Base-by-base conservation (phyloP, 2,888 invertebrate species). In the Dryadula phaetusa region DNA sequence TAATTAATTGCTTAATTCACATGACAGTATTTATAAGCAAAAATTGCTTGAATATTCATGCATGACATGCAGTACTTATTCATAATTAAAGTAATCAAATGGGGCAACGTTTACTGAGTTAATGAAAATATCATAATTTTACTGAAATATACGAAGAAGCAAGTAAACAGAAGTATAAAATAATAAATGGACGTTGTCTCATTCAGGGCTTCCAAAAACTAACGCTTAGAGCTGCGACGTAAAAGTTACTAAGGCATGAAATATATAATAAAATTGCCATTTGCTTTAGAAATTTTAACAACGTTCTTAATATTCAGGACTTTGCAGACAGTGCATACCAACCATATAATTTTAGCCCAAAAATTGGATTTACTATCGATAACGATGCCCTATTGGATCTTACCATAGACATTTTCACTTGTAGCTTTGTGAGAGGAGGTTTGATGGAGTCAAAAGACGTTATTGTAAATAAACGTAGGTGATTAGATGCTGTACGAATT, bases 381-480 rank as follows among this genome's bases (percentile, higher is more conserved):
- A 85, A 76, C 74, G 81, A 84, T 78, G 76, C 75, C 62, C 75
- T 83, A 64, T 75, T 78, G 77, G 81, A 82, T 74, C 69, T 73
- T 72, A 70, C 74, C 69, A 73, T 79, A 73, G 74, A 78, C 67
- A 70, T 75, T 75, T 80, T 85, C 77, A 77, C 62, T 79, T 90
- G 91, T 85, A 76, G 74, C 68, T 86, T 83, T 86, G 75, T 72
- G 74, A 82, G 77, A 77, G 77, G 77, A 77, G 80, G 79, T 76
- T 67, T 67, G 77, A 70, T 62, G 72, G 76, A 76, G 71, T 75
- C 74, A 63, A 82, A 78, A 82, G 73, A 77, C 70, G 76, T 87
- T 73, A 77, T 82, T 84, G 79, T 88, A 75, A 77, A 81, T 74
- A 84, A 86, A 90, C 82, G 90, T 92, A 91, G 90, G 92, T 92